phyloP scores from a whole-genome alignment of 2,888 invertebrate genomes.

The Allolobophora icterica region DNA sequence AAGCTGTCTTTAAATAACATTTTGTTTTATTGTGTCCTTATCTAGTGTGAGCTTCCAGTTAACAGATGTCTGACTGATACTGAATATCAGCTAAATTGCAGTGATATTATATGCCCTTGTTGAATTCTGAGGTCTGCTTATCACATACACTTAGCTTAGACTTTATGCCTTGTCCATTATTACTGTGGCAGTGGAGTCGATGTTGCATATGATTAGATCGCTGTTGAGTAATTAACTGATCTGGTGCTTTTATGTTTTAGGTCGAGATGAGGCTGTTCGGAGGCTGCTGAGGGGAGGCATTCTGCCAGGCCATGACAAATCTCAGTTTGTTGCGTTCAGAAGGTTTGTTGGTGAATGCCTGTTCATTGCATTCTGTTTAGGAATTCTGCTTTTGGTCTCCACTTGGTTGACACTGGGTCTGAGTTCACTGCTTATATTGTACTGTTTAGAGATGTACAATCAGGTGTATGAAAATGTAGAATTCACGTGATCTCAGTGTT shows the following conservation, averaged over 20 bases:
- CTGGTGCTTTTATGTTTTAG: constrained; percentile 42
- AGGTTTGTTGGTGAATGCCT: constrained; percentile 36
- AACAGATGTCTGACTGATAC: too few relatives aligned
- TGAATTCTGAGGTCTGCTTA: too few relatives aligned
- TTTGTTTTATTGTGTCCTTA: too few relatives aligned
- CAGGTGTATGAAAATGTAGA: too few relatives aligned
- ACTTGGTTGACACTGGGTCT: not conserved
- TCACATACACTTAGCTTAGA: not conserved
- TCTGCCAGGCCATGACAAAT: constrained; percentile 42
- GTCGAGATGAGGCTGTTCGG: constrained; percentile 48
- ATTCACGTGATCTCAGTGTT: too few relatives aligned
- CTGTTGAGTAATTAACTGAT: not conserved
- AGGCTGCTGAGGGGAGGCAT: constrained; percentile 47
- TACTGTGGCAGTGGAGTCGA: too few relatives aligned
- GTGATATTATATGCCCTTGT: too few relatives aligned
- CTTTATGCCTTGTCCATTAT: not conserved
- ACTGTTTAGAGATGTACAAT: too few relatives aligned
- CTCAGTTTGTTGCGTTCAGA: constrained; percentile 55
- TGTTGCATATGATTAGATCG: not conserved
- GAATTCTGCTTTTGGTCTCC: not conserved
- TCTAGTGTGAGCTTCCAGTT: too few relatives aligned
- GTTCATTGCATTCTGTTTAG: not conserved
- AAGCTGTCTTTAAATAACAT: too few relatives aligned
- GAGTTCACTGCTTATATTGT: too few relatives aligned
- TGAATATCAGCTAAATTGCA: too few relatives aligned